Conservation (phyloP, 2,888 invertebrate genomes). For the Taenaris catops region DNA sequence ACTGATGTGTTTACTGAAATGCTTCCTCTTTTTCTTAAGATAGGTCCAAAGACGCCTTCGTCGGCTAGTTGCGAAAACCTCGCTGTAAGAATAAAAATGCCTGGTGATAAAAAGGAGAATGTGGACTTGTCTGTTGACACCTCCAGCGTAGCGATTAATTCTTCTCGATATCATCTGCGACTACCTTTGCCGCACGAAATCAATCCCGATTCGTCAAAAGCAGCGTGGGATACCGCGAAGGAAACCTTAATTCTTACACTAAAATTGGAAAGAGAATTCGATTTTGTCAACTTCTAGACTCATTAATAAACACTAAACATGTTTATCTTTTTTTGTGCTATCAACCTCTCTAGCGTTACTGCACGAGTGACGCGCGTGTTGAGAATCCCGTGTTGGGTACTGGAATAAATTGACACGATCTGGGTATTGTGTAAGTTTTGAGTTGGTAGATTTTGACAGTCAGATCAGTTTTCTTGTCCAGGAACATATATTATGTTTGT, state of each 20-base stretch:
- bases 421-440: too few relatives aligned
- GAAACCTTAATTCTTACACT: slow-evolving; percentile 86
- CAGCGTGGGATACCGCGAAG: slow-evolving; percentile 86
- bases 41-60: slow-evolving; percentile 88
- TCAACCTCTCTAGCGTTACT: too few relatives aligned
- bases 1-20: too few relatives aligned
- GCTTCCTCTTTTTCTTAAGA: too few relatives aligned
- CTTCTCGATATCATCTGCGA: slow-evolving; percentile 83
- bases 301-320: too few relatives aligned
- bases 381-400: too few relatives aligned
- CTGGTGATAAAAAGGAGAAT: slow-evolving; percentile 86
- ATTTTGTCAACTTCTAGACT: slow-evolving; percentile 93
- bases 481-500: too few relatives aligned
- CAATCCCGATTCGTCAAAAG: slow-evolving; percentile 89
- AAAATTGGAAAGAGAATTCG: slow-evolving; percentile 88
- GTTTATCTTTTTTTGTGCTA: too few relatives aligned
- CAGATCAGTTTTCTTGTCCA: too few relatives aligned
- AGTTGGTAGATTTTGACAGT: too few relatives aligned
- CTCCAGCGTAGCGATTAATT: slow-evolving; percentile 81
- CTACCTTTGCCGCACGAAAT: slow-evolving; percentile 90
- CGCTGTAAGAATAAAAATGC: slow-evolving; percentile 87
- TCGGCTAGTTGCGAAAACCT: slow-evolving; percentile 94
- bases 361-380: too few relatives aligned
- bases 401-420: too few relatives aligned
- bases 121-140: slow-evolving; percentile 85